Evolutionary conservation across 2,797 vertebrate genomes (phyloP), one percentile per base, ranked within the genome.

Genomic region (Coilia nasus): DNA sequence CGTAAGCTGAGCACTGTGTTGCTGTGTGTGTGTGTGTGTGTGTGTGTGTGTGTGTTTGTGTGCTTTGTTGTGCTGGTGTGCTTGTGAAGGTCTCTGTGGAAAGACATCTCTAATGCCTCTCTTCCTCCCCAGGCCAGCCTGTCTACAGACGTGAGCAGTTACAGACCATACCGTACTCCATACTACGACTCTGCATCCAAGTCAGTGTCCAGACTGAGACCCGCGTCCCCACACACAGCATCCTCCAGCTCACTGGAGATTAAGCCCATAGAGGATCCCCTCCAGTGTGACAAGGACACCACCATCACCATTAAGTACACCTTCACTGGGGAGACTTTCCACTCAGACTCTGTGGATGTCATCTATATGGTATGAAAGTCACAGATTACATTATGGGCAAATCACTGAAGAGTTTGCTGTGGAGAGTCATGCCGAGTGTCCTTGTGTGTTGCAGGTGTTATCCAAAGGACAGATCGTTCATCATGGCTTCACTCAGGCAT

Each of bases 291-390:
- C 6, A 41, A 0, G 46, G 87, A 92, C 25, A 78, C 88, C 54
- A 0, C 88, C 0, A 83, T 95, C 80, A 84, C 46, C 10, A 86
- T 95, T 78, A 50, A 85, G 0, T 95, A 94, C 87, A 86, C 88
- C 3, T 35, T 95, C 4, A 88, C 89, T 44, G 91, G 93, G 82
- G 93, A 95, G 85, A 83, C 54, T 0, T 3, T 54, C 23, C 57
- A 85, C 7, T 50, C 23, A 3, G 90, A 85, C 35, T 62, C 50
- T 0, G 84, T 90, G 15, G 88, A 92, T 59, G 5, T 95, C 15
- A 87, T 93, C 25, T 93, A 93, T 86, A 87, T 93, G 91, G 95
- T 95, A 84, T 91, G 93, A 93, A 46, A 59, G 81, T 7, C 1
- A 1, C 41, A 28, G 17, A 15, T 15, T 10, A 9, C n/a, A n/a